Evolutionary conservation across 2,888 invertebrate species (phyloP), one percentile per base, ranked within the genome.

Genomic region (Keiferia lycopersicella): DNA sequence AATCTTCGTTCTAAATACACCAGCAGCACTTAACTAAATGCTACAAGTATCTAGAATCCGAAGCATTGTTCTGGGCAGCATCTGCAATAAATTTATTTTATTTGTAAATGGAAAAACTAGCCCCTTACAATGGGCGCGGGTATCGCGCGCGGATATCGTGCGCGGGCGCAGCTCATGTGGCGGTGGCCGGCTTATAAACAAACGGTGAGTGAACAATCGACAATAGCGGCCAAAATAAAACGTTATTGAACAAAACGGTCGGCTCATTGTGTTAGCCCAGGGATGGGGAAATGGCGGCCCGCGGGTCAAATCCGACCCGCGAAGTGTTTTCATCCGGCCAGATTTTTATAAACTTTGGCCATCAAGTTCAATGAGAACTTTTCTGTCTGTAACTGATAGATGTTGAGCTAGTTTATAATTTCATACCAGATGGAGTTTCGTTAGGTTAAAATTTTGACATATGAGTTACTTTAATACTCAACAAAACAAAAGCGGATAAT

Each of bases 121-220:
- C 26, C 22, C 50, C 16, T 34, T 45, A 56, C 58, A 62, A 39
- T 59, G 58, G 64, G 61, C 16, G 60, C 30, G 60, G 22, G 30
- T 61, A 61, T 61, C 61, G 50, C 50, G 61, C 26, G n/a, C 8
- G 50, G 30, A 50, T 34, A 61, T 61, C 61, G 50, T 61, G 61
- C 26, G 48, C 39, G 11, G 16, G 50, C 50, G 18, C 18, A 18
- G 8, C 18, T n/a, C 45, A 18, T 11, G 50, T 11, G 11, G 50
- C 38, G 8, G 22, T 22, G 14, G 53, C 53, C 53, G 53, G 18
- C 61, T 26, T 48, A 45, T 45, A 45, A 48, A 48, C 61, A 56
- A 26, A 56, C 34, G 30, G 57, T 61, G 77, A 79, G 79, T 78
- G 75, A 79, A 82, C 81, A 83, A 83, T 83, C 79, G 81, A 80